These are phyloP conservation scores for Diabrotica virgifera DNA, from an alignment of 1,140 invertebrate genomes.

Conservation along the genomic window DNA sequence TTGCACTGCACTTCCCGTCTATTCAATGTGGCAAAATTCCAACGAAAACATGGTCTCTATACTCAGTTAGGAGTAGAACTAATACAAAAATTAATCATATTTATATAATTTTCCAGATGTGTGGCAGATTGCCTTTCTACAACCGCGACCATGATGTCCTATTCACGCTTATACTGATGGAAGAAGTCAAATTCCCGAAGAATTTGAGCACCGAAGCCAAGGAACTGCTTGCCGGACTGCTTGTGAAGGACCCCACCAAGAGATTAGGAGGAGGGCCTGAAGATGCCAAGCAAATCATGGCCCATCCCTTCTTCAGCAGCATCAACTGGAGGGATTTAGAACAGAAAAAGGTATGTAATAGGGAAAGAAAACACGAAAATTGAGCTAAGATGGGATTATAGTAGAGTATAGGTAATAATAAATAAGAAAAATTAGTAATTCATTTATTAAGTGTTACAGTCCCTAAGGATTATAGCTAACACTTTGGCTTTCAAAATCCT, in stretches of 20 bases:
- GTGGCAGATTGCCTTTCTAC: constrained; percentile 95
- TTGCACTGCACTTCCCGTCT: no score
- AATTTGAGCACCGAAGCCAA: constrained; percentile 84
- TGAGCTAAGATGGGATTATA: no score
- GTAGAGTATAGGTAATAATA: no score
- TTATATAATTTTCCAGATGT: constrained; percentile 57
- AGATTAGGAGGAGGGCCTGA: constrained; percentile 91
- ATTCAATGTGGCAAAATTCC: no score
- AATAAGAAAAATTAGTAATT: no score
- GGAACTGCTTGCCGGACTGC: constrained; percentile 77
- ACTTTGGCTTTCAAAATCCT: no score
- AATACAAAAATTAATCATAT: no score
- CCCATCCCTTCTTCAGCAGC: constrained; percentile 85
- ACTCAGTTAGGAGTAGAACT: no score
- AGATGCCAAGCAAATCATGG: constrained; percentile 89
- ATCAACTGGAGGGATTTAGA: constrained; percentile 90
- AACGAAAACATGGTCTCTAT: no score
- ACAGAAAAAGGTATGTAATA: constrained; percentile 68
- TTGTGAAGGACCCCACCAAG: constrained; percentile 87
- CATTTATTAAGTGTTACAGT: no score
- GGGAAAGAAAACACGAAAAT: not conserved
- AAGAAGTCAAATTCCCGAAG: constrained; percentile 88
- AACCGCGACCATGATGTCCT: constrained; percentile 96
- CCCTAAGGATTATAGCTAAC: no score
- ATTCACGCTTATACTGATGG: constrained; percentile 88